Conservation (phyloP, 2,888 invertebrate genomes). For the Eupithecia tripunctaria region DNA sequence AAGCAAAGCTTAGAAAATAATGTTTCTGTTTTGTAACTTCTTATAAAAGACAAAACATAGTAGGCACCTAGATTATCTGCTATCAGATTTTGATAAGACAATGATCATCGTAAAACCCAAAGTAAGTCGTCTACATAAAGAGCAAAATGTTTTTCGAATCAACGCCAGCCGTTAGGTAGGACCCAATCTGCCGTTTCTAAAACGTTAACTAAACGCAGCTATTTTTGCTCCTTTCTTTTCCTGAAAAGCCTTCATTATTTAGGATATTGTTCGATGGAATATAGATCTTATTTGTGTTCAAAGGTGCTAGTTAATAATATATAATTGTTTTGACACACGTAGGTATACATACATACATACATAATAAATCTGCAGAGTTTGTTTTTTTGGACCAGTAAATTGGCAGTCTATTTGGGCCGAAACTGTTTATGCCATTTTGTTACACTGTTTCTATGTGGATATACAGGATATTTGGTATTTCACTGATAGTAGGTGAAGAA, state of each 20-base stretch:
- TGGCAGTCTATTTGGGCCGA: no score
- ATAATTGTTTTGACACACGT: not conserved
- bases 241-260: not conserved
- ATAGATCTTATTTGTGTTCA: not conserved
- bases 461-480: no score
- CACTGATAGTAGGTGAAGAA: no score
- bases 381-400: no score
- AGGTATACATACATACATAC: no score
- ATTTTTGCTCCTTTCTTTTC: not conserved
- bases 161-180: not conserved
- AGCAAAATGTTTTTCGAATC: not conserved
- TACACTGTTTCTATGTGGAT: no score
- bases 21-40: not conserved
- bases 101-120: not conserved
- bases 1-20: not conserved
- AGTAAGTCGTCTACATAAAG: not conserved
- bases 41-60: not conserved
- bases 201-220: not conserved
- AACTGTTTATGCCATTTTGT: no score
- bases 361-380: no score
- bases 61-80: not conserved
- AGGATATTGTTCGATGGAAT: not conserved
- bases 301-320: not conserved
- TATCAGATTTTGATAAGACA: not conserved
- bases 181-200: slow-evolving; percentile 2